Base-by-base conservation (phyloP, 2,113 vertebrate genomes). In the Leucoraja erinaceus region DNA sequence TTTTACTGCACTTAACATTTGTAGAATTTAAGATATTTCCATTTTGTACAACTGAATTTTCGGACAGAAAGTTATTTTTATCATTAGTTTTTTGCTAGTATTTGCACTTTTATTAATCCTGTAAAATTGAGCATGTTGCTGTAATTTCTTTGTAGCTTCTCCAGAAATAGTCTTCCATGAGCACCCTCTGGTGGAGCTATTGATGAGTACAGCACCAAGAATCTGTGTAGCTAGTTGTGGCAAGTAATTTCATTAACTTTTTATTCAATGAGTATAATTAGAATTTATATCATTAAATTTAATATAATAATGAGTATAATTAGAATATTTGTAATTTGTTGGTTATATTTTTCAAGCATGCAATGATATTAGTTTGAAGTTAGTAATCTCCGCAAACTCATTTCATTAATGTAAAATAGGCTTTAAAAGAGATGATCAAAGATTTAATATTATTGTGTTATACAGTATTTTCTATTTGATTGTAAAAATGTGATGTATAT, bases 111-210 rank as follows among this genome's bases (percentile, higher is more conserved):
- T 54, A 38, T 38, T 22, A 0, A 22, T 20, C 47, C 54, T 84
- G 81, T 28, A 84, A 20, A 28, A 59, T 84, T 22, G 0, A 59
- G 47, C 20, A 56, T 56, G 20, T 16, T 56, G 5, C 54, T 11
- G 22, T 90, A 66, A 18, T 63, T 28, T 59, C 10, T 16, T 66
- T 63, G 84, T 88, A 11, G 56, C 20, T 90, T 66, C 28, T 66
- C 63, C 63, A 25, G 61, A 31, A 38, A 20, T 28, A 12, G 33
- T 72, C 22, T 91, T 33, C 47, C 47, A 38, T 47, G 90, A 91
- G 90, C 90, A 72, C 68, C 90, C 63, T 91, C 90, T 47, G 38
- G 33, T 91, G 90, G 90, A 18, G 2, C 22, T 72, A 47, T 72
- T 54, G 9, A 72, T 91, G 4, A 91, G 47, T 72, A 18, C 90